Percentiles rank a stretch among this genome's conserved stretches.
Conservation (phyloP, 2,113 vertebrate species). For the Crotalus helleri region DNA sequence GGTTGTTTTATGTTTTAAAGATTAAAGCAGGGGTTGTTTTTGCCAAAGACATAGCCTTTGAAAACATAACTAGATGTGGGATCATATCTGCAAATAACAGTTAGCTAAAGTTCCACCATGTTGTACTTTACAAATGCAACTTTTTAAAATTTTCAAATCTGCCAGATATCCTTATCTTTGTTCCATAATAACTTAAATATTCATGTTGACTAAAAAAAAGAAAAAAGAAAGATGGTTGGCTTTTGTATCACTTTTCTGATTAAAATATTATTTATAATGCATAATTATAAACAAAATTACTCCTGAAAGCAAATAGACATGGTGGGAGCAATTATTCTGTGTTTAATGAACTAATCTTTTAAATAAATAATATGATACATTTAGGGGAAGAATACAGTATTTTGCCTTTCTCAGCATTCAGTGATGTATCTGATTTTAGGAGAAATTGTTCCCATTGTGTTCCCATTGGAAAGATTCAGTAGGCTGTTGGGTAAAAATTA, state of each 20-base stretch:
- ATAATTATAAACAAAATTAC: not conserved
- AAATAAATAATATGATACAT: not conserved
- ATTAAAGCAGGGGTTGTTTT: not conserved
- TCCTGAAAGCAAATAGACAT: not conserved
- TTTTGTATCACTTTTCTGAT: not conserved
- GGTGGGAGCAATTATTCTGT: not conserved
- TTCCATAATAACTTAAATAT: not conserved
- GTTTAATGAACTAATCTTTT: not conserved
- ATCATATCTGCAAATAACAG: not conserved
- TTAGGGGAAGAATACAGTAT: not conserved
- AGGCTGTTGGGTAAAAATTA: not conserved
- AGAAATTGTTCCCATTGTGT: not conserved
- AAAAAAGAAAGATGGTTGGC: not conserved
- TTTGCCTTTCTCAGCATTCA: constrained; percentile 19
- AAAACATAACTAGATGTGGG: not conserved
- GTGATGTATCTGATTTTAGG: not conserved
- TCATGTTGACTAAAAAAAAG: not conserved
- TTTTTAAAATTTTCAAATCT: not conserved
- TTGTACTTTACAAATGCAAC: not conserved
- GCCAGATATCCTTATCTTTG: not conserved
- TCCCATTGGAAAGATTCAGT: not conserved
- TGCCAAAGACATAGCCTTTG: not conserved
- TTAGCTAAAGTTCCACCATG: not conserved
- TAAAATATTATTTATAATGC: not conserved
- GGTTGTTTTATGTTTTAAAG: not conserved